Base-by-base conservation (phyloP, 2,888 invertebrate genomes). In the Branchinecta sandiegonensis region DNA sequence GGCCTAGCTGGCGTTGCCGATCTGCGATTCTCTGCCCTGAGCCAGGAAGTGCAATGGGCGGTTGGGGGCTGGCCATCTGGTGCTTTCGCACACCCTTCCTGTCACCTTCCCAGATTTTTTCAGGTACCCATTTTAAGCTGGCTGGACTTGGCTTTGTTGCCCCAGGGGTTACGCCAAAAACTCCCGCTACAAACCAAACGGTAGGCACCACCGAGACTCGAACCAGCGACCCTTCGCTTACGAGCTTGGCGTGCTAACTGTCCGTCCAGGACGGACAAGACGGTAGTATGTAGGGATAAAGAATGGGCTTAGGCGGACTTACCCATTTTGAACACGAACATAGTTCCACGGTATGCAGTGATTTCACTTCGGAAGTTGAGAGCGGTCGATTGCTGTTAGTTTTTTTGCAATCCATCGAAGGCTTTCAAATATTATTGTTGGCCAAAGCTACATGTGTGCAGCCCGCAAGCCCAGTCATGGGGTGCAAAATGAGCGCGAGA, bases 11-110 rank as follows among this genome's bases (percentile, higher is more conserved):
- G 50, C 50, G 50, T 1, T 50, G 50, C 50, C 2, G 50, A 13
- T 50, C 50, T 50, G 2, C n/a, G 50, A 13, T 50, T 50, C 50
- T 13, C n/a, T 13, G 50, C 2, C 50, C 50, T 50, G 2, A 3
- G 50, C 50, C 50, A 50, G 50, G 50, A 50, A 50, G 50, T n/a
- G 50, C 2, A 50, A 50, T 50, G 50, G 50, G 50, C 13, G 50
- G 13, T n/a, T 50, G 50, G 50, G 23, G 1, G 50, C 2, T 13
- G 2, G 50, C 50, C 3, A 50, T 50, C 50, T n/a, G 1, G 50
- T 50, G 3, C 50, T 50, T 50, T n/a, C 50, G 50, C 50, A 50
- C 50, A 50, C 50, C 50, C 50, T 50, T 50, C n/a, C 50, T 50
- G 50, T n/a, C n/a, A 13, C 13, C 50, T n/a, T 23, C 1, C 23